A percentile compares a stretch with the other conserved stretches of the same genome.
phyloP scores from a whole-genome alignment of 2,113 vertebrate genomes.

The Peucedramus taeniatus region DNA sequence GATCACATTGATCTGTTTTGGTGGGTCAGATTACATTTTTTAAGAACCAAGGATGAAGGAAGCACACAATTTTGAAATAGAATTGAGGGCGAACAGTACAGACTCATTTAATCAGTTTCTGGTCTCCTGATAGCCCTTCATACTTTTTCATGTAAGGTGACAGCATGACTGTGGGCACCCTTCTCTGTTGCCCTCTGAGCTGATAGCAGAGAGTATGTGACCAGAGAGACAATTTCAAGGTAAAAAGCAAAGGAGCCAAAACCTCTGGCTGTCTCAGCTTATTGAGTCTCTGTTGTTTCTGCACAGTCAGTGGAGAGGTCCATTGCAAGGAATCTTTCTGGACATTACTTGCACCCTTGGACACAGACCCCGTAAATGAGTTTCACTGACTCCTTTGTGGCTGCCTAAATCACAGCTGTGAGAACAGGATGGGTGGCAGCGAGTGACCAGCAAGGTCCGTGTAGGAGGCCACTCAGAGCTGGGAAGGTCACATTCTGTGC shows the following conservation, averaged over 20 bases:
- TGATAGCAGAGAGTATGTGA: not conserved
- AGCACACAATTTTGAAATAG: not conserved
- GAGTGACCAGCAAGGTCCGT: not conserved
- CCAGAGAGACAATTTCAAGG: not conserved
- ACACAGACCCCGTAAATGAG: not conserved
- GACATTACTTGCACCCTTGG: not conserved
- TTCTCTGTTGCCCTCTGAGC: not conserved
- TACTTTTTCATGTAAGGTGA: not conserved
- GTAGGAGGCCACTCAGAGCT: not conserved
- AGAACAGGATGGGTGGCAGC: not conserved
- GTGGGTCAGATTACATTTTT: not conserved
- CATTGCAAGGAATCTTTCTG: not conserved
- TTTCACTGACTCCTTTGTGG: not conserved
- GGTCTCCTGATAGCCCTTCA: not conserved
- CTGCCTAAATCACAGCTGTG: not conserved
- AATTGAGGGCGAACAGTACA: not conserved
- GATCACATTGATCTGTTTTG: not conserved
- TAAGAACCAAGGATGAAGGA: not conserved
- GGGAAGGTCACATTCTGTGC: not conserved
- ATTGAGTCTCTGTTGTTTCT: not conserved
- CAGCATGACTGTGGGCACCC: rapidly evolving
- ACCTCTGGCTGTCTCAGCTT: not conserved
- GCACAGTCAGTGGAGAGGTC: not conserved
- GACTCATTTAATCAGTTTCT: not conserved
- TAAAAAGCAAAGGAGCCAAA: not conserved